phyloP scores from a whole-genome alignment of 2,113 vertebrate genomes.

The Saccopteryx bilineata region DNA sequence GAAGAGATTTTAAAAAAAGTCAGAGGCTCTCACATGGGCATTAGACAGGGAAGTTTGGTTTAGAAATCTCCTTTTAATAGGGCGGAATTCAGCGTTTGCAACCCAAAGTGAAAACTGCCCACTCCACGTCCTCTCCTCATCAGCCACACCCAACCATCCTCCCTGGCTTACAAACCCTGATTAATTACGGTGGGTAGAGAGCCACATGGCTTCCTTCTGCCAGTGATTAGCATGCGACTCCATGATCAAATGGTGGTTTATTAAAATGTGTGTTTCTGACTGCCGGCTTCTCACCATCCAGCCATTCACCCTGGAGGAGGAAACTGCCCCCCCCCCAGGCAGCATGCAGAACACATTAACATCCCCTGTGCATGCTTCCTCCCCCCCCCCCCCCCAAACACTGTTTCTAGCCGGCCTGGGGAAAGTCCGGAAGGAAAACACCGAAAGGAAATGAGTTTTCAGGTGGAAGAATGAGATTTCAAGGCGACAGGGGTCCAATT shows the following conservation, averaged over 20 bases:
- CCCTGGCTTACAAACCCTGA: background rate
- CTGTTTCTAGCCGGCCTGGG: conserved; percentile 44
- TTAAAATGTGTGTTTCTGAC: conserved; percentile 21
- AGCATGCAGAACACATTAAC: background rate
- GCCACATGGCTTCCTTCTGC: background rate
- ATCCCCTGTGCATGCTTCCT: background rate
- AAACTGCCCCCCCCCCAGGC: background rate
- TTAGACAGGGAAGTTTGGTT: background rate
- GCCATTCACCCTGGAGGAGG: background rate
- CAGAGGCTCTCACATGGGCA: background rate
- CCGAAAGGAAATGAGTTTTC: conserved; percentile 68
- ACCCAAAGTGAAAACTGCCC: background rate
- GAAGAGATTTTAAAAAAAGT: background rate
- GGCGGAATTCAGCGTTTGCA: conserved; percentile 31
- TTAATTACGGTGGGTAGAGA: conserved; percentile 52
- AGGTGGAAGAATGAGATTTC: conserved; percentile 62
- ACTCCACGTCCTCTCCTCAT: background rate
- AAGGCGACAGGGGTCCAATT: conserved; percentile 56
- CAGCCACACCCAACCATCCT: accelerated
- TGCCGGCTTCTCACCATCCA: background rate
- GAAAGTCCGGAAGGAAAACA: conserved; percentile 51
- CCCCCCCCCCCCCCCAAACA: background rate
- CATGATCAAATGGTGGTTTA: conserved; percentile 26
- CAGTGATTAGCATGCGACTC: conserved; percentile 52
- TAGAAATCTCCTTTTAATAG: background rate